Evolutionary conservation across 1,140 invertebrate species (phyloP), one percentile per base, ranked within the genome.

Genomic region (Maniola jurtina): DNA sequence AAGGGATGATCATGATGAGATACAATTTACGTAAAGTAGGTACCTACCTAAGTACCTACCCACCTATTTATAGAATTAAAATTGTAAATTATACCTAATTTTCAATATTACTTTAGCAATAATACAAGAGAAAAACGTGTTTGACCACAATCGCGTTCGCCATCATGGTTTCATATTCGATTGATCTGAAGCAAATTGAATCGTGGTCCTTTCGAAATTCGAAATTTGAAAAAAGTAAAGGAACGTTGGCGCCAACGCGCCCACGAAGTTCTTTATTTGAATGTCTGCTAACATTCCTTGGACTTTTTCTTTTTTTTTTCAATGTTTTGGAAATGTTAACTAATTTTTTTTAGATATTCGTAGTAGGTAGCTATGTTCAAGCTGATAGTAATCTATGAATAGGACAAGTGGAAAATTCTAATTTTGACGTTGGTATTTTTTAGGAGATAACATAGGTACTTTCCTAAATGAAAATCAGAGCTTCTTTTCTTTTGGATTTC

Each of bases 231-330:
- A 71, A 76, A 80, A 61, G 61, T 73, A 75, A 70, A 72, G 76
- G 79, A 83, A 79, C 79, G 82, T 84, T 87, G 87, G 87, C 87
- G 87, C 87, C 87, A 86, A 84, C 79, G 80, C 79, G 83, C 82
- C 69, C 72, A 73, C 71, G 69, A 70, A 75, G 63, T 72, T 76
- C 76, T 84, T 80, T 80, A 80, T 86, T 83, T 83, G 77, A 80
- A 77, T 81, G 77, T 76, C 71, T 76, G 67, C 67, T 77, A 74
- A 71, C 72, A 71, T 75, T 71, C 68, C 66, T 58, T 57, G 15
- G 42, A 11, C 42, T 57, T 71, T 66, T 68, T 68, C 40, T 65
- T 69, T 72, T 72, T 62, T 64, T 50, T 50, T 50, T 16, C 6
- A 61, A 67, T 68, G 63, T 72, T 69, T 65, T 70, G 48, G 15